Evolutionary conservation across 1,140 invertebrate genomes (phyloP).

Genomic region (Thaumetopoea pityocampa): DNA sequence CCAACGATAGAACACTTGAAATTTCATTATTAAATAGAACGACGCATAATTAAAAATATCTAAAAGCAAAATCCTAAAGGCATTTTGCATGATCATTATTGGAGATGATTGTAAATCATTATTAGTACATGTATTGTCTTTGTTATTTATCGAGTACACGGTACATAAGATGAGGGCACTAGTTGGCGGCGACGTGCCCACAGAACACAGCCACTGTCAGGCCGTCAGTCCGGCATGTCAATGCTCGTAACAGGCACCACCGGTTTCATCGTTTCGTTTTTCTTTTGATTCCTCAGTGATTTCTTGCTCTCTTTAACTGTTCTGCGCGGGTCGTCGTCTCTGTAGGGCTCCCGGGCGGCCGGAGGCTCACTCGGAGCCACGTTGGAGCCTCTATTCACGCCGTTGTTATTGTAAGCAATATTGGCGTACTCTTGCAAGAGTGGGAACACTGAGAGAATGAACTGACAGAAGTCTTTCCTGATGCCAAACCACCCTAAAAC

Average conservation of each 20-base stretch:
- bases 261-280: constrained; percentile 86
- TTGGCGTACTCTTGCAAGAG: constrained; percentile 98
- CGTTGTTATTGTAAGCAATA: constrained; percentile 93
- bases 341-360: constrained; percentile 74
- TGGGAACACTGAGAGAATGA: constrained; percentile 93
- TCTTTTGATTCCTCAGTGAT: constrained; percentile 79
- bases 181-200: not conserved
- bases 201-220: not conserved
- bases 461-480: constrained; percentile 97
- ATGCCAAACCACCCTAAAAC: constrained; percentile 98
- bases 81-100: too few relatives aligned
- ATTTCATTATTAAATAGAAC: not conserved
- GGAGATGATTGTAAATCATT: too few relatives aligned
- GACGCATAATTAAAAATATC: constrained; percentile 3
- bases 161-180: too few relatives aligned
- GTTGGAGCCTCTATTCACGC: constrained; percentile 64
- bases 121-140: too few relatives aligned
- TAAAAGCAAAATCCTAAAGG: not conserved
- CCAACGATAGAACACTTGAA: too few relatives aligned
- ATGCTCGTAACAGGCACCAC: constrained; percentile 91
- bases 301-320: constrained; percentile 79
- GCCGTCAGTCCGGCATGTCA: constrained; percentile 89
- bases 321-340: constrained; percentile 71
- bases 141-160: too few relatives aligned
- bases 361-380: constrained; percentile 62